Conservation (phyloP, 2,113 vertebrate genomes). For the Cyanoderma ruficeps region DNA sequence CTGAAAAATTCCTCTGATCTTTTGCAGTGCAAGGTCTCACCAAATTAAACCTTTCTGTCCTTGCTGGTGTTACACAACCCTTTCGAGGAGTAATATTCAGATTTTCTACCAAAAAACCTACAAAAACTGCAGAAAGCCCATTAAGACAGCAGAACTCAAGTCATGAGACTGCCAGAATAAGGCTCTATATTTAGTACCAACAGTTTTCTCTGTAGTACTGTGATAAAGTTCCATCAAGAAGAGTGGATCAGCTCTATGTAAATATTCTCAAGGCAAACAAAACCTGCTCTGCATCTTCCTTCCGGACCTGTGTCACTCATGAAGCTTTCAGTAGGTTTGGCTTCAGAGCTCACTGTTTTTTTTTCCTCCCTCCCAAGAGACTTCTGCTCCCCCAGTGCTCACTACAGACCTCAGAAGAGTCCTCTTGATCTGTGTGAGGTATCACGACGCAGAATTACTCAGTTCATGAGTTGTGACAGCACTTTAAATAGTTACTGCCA, state of each 20-base stretch:
- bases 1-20: not conserved
- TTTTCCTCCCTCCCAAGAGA: not conserved
- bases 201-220: not conserved
- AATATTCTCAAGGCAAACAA: slow-evolving; percentile 31
- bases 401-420: not conserved
- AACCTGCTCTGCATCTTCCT: not conserved
- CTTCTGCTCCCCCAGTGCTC: not conserved
- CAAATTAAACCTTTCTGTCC: not conserved
- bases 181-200: slow-evolving; percentile 8
- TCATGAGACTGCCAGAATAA: not conserved
- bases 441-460: not conserved
- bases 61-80: not conserved
- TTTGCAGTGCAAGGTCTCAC: not conserved
- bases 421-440: not conserved
- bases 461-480: not conserved
- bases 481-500: not conserved
- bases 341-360: not conserved
- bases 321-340: not conserved
- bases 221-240: slow-evolving; percentile 12
- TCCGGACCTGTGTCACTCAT: not conserved
- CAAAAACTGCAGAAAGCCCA: not conserved
- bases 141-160: not conserved
- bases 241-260: not conserved
- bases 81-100: not conserved
- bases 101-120: not conserved